These are phyloP conservation scores for Macquaria ambigua DNA, from an alignment of 2,113 vertebrate species.

Conservation along the genomic window DNA sequence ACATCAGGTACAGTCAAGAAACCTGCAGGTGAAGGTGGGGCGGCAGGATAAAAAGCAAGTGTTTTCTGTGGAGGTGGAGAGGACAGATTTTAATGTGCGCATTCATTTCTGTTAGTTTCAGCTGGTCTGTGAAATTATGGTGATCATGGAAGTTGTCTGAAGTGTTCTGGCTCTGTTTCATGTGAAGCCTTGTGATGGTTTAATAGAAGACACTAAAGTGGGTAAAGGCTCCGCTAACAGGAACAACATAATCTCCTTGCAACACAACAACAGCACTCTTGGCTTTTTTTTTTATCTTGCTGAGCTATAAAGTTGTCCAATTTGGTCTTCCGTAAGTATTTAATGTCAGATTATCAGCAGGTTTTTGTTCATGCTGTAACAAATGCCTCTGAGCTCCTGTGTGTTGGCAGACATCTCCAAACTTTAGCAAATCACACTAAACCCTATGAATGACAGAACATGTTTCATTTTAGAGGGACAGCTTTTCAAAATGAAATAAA, in stretches of 20 bases:
- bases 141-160: background rate
- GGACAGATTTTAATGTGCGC: background rate
- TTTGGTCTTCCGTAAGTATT: background rate
- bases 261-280: background rate
- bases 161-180: slow-evolving; percentile 15
- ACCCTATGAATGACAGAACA: background rate
- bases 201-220: background rate
- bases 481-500: background rate
- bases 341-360: background rate
- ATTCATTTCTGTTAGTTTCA: background rate
- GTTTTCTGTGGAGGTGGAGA: background rate
- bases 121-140: background rate
- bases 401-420: background rate
- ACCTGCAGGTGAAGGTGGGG: background rate
- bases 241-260: background rate
- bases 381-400: background rate
- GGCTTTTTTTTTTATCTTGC: fast-evolving
- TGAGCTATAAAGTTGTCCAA: background rate
- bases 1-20: background rate
- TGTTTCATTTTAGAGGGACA: background rate
- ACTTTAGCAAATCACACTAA: background rate
- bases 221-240: background rate
- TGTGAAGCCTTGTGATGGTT: slow-evolving; percentile 1
- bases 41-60: background rate
- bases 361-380: background rate